phyloP scores from a whole-genome alignment of 2,113 vertebrate species.

The Ageneiosus marmoratus region DNA sequence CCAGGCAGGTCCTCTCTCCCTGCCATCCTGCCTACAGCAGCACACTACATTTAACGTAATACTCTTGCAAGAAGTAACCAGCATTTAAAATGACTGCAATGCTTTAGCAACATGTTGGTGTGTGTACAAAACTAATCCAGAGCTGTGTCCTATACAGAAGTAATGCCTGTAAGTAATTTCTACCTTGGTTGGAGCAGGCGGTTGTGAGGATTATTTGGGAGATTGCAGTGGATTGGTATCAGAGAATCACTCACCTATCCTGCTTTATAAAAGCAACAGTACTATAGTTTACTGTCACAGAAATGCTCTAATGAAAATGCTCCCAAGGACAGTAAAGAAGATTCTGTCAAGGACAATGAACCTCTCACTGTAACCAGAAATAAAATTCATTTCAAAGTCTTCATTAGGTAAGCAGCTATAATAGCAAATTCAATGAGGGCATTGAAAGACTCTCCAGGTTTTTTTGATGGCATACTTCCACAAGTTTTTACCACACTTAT shows the following conservation, averaged over 20 bases:
- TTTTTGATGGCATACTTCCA: not conserved
- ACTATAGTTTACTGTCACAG: constrained; percentile 7
- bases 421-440: constrained; percentile 21
- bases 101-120: constrained; percentile 25
- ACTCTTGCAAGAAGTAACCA: constrained; percentile 23
- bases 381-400: constrained; percentile 43
- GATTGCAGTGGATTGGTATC: constrained; percentile 52
- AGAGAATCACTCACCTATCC: constrained; percentile 39
- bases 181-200: constrained; percentile 28
- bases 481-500: no score
- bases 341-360: constrained; percentile 18
- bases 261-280: not conserved
- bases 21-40: not conserved
- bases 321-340: no score
- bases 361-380: constrained; percentile 29
- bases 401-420: constrained; percentile 40
- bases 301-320: constrained; percentile 26
- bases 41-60: constrained; percentile 19
- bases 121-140: constrained; percentile 10
- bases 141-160: constrained; percentile 14
- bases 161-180: constrained; percentile 55
- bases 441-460: constrained; percentile 13
- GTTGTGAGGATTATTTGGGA: constrained; percentile 52
- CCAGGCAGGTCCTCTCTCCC: not conserved
- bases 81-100: constrained; percentile 36